Evolutionary conservation across 2,113 vertebrate genomes (phyloP).

Genomic region (Propithecus coquereli): DNA sequence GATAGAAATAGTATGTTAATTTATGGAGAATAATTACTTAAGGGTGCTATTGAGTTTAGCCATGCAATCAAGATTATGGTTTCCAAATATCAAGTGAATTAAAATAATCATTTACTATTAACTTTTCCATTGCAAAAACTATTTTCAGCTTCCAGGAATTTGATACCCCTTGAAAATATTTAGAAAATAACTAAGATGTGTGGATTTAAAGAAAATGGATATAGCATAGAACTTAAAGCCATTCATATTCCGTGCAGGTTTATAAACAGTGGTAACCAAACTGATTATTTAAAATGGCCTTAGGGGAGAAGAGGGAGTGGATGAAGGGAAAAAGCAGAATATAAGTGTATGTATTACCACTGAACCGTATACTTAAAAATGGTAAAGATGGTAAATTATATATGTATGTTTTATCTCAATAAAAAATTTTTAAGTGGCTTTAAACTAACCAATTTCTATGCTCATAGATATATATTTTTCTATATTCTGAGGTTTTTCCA

Average conservation of each 20-base stretch:
- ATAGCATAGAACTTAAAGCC: background rate
- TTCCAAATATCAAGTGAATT: conserved; percentile 63
- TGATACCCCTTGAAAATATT: conserved; percentile 26
- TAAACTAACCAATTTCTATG: background rate
- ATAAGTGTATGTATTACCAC: too few relatives aligned
- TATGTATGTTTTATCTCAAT: too few relatives aligned
- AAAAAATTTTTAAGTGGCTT: background rate
- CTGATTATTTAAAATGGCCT: background rate
- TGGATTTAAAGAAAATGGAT: background rate
- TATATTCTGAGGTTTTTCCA: background rate
- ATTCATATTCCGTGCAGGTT: background rate
- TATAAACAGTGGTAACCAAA: background rate
- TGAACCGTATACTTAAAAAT: too few relatives aligned
- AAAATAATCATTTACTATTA: conserved; percentile 61
- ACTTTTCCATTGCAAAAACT: conserved; percentile 20
- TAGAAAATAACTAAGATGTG: conserved; percentile 41
- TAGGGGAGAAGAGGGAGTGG: too few relatives aligned
- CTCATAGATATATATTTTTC: background rate
- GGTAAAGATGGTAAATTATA: too few relatives aligned
- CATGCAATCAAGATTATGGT: conserved; percentile 44
- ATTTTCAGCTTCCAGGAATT: conserved; percentile 36
- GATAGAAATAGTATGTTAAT: conserved; percentile 37
- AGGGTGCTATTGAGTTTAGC: conserved; percentile 33
- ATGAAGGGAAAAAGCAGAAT: too few relatives aligned
- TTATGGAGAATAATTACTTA: conserved; percentile 42